Evolutionary conservation across 1,140 invertebrate species (phyloP), one percentile per base, ranked within the genome.

Genomic region (Yoshiicerus persimilis): DNA sequence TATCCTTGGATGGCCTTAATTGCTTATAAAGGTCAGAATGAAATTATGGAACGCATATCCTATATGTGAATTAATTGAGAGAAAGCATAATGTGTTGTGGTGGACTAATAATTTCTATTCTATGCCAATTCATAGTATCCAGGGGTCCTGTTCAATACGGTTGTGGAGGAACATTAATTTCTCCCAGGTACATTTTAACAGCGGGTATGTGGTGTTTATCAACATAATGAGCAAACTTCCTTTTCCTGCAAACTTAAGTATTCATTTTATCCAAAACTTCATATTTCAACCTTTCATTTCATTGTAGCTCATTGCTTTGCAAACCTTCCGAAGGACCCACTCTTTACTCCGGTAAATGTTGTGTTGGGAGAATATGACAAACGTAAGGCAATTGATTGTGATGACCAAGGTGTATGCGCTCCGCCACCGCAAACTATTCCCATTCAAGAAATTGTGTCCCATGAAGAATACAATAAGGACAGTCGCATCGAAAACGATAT

Each of bases 401-500:
- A 85, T 16, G n/a, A 85, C 11, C 8, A 20, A 27, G 25, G 84
- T 10, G 32, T 89, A 41, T 90, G 89, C 27, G 84, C 88, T 5
- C 84, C 86, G 5, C 86, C 86, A 2, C 30, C 56, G 0, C 86
- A 88, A 62, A 86, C 90, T 27, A 83, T 90, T 23, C 27, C 39
- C 13, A 70, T 88, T 32, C 62, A 90, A 36, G 87, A 89, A 86
- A 77, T 91, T 39, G 88, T 91, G 11, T 13, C 62, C 2, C 91
- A 91, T 86, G 87, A 90, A 9, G 27, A 87, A 10, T 91, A 91
- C 41, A 85, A 90, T 86, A 88, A 84, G 0, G 38, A 83, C 6
- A 86, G 41, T 0, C 34, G 27, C 0, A 84, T 88, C 32, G 88
- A 89, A 32, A 90, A 92, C 62, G 91, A 92, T 75, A 90, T 92